Evolutionary conservation across 2,113 vertebrate species (phyloP).

Genomic region (Seriola aureovittata): DNA sequence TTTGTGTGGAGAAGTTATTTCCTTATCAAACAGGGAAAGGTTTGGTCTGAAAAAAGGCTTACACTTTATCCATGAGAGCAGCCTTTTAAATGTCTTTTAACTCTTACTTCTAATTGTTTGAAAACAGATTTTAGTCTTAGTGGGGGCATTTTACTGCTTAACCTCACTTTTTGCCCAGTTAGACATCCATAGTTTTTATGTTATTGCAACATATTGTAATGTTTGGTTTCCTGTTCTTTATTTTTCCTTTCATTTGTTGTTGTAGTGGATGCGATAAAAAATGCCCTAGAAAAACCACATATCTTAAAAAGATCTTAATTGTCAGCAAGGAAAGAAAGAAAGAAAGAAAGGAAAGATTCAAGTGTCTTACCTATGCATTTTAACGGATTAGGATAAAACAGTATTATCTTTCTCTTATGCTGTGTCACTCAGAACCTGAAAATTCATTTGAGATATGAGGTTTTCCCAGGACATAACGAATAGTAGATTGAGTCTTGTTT

Average conservation of each 20-base stretch:
- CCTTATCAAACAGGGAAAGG: neutral
- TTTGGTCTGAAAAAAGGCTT: neutral
- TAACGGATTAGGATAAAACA: slow-evolving; percentile 21
- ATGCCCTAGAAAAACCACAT: slow-evolving; percentile 24
- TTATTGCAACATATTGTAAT: slow-evolving; percentile 25
- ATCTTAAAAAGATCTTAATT: slow-evolving; percentile 37
- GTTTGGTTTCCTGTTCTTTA: slow-evolving; percentile 9
- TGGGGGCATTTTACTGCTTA: slow-evolving; percentile 14
- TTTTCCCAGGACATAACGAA: slow-evolving; percentile 32
- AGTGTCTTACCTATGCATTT: slow-evolving; percentile 55
- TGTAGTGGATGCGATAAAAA: slow-evolving; percentile 35
- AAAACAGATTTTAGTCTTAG: slow-evolving; percentile 21
- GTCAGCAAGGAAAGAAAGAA: slow-evolving; percentile 6
- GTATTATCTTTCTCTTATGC: slow-evolving; percentile 19
- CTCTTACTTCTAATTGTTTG: slow-evolving; percentile 33
- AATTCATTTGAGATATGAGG: slow-evolving; percentile 38
- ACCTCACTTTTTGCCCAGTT: neutral
- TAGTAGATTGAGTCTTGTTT: slow-evolving; percentile 45
- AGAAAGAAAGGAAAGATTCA: neutral
- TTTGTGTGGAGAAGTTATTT: neutral
- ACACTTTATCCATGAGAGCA: slow-evolving; percentile 4
- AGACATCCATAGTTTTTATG: neutral
- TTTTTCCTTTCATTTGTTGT: slow-evolving; percentile 36
- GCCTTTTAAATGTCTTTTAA: slow-evolving; percentile 38
- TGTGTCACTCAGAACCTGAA: slow-evolving; percentile 22